Percentiles rank a stretch among this genome's conserved stretches.
These are phyloP conservation scores for Drosophila sordidula DNA, from an alignment of 2,888 invertebrate species.

Conservation along the genomic window DNA sequence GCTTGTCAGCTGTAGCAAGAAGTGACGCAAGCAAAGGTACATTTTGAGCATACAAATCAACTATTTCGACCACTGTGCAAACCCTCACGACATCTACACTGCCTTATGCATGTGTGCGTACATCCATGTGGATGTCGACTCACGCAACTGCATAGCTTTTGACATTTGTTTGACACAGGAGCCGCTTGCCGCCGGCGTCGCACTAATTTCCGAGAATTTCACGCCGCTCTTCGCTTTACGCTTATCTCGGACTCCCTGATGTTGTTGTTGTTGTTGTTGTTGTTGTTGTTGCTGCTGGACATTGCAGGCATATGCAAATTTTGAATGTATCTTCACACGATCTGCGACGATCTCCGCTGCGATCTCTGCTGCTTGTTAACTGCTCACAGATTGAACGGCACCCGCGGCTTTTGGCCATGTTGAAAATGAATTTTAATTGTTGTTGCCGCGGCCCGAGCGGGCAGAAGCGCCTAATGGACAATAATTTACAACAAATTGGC, in stretches of 20 bases:
- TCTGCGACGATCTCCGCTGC: conserved; percentile 23
- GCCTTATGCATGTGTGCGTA: conserved; percentile 7
- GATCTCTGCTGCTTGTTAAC: conserved; percentile 63
- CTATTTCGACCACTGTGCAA: conserved; percentile 34
- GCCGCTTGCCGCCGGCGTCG: conserved; percentile 56
- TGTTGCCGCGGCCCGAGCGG: conserved; percentile 11
- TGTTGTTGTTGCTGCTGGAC: conserved; percentile 3
- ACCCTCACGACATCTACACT: not conserved
- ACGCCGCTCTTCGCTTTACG: conserved; percentile 60
- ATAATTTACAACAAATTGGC: conserved; percentile 53
- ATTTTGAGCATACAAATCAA: conserved; percentile 5
- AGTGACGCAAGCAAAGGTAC: not conserved
- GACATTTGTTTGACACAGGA: conserved; percentile 78
- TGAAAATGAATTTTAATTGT: conserved; percentile 80
- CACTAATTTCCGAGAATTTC: conserved; percentile 76
- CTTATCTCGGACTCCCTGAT: conserved; percentile 26
- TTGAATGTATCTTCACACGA: conserved; percentile 75
- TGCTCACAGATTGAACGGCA: conserved; percentile 42
- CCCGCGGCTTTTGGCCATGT: conserved; percentile 61
- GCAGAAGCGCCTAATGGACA: conserved; percentile 43
- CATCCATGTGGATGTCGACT: conserved; percentile 5
- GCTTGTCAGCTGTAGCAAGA: not conserved
- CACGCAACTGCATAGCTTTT: conserved; percentile 32
- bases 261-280: no score
- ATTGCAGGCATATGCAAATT: conserved; percentile 68